Conservation (phyloP, 2,797 vertebrate genomes). For the Carcharodon carcharias region DNA sequence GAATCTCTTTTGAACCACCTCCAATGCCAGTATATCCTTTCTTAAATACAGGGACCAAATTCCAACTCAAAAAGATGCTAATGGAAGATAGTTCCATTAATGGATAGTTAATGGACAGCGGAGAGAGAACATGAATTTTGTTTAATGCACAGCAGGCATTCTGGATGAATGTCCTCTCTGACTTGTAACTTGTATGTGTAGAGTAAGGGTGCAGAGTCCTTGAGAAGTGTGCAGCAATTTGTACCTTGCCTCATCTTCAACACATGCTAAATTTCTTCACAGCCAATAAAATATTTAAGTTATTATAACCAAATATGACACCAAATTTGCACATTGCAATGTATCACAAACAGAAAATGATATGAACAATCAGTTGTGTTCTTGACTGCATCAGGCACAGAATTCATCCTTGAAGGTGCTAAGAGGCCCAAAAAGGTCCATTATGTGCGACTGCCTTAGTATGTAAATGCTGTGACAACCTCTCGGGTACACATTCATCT, state of each 20-base stretch:
- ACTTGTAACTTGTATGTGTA: too few species aligned
- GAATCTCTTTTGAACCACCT: too few species aligned
- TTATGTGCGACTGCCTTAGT: too few species aligned
- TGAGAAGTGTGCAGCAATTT: too few species aligned
- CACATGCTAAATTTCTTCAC: background rate
- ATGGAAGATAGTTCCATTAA: background rate
- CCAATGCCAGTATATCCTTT: too few species aligned
- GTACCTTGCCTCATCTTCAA: background rate
- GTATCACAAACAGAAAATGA: background rate
- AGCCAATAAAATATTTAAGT: background rate
- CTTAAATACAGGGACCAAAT: background rate
- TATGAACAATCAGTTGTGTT: background rate
- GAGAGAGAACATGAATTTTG: background rate
- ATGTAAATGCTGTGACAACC: too few species aligned
- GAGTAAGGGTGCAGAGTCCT: too few species aligned
- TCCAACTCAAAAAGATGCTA: background rate
- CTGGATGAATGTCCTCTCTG: too few species aligned
- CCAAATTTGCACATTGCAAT: background rate
- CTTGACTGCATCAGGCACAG: background rate
- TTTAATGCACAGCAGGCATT: background rate
- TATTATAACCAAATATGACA: background rate
- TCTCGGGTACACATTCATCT: too few species aligned
- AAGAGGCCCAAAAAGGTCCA: too few species aligned
- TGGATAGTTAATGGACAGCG: background rate
- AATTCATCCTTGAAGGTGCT: background rate